Base-by-base conservation (phyloP, 2,888 invertebrate species). In the Synanthedon vespiformis region DNA sequence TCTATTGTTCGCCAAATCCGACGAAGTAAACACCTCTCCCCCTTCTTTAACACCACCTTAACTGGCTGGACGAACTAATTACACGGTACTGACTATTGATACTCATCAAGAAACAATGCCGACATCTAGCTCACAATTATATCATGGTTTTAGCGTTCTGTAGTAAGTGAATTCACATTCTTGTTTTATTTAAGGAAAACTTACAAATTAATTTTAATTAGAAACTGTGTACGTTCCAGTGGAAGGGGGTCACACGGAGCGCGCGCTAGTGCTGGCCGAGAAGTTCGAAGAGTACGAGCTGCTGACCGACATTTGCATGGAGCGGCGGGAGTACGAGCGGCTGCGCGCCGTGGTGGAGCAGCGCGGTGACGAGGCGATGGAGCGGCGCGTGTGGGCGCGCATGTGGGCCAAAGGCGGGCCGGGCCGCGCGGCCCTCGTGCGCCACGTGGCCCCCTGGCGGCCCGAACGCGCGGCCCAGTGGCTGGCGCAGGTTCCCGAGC, bases 221-320 rank as follows among this genome's bases (percentile, higher is more conserved):
- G 4, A 5, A 22, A 1, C 22, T 1, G 22, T 22, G 34, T 10
- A 8, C 34, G 8, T 48, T 48, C 11, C 73, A 94, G 94, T 96
- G 57, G 90, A 92, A 34, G 91, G 92, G 60, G 91, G 91, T 2
- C 93, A 95, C 69, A 92, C 89, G 61, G 95, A 96, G 67, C 90
- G 92, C 54, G 96, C 96, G 8, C 92, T 93, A 0, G 91, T 92
- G 61, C 79, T 97, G 49, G 97, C 95, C 0, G 97, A 98, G 80
- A 97, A 97, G 78, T 97, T 95, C 80, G 88, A 91, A 48, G 96
- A 97, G 77, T 96, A 95, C 70, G 93, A 93, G 62, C 90, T 93
- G 48, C 80, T 97, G 50, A 90, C 96, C 40, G 86, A 92, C 60
- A 90, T 97, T 62, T 97, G 97, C 71, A 94, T 96, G 70, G 78